Evolutionary conservation across 2,888 invertebrate species (phyloP), one percentile per base, ranked within the genome.

Genomic region (Luperina testacea): DNA sequence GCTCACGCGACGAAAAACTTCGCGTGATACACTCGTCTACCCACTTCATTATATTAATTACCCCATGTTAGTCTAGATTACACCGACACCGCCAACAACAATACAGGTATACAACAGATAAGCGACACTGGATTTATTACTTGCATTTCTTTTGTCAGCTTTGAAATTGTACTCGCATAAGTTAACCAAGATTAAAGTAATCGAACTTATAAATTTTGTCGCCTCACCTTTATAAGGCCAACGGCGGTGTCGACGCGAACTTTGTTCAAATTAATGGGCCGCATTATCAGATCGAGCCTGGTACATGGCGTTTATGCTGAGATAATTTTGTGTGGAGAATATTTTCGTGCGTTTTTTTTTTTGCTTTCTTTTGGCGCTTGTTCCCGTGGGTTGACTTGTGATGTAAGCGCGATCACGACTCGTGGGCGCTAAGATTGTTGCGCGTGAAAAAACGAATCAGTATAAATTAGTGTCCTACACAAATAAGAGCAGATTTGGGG

Each of bases 201-300:
- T 97, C 97, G 97, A 97, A 97, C 97, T 96, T 97, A 97, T 97
- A 97, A 97, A 97, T 97, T 97, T 96, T 96, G 97, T 97, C 97
- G 95, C 94, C 96, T 97, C 96, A 97, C 96, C 96, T 97, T 95
- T 96, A 95, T 95, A 96, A 94, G 96, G 95, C 93, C 94, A 93
- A 93, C 93, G 94, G 94, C 94, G 95, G 93, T 95, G 96, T 96
- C 96, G 97, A 96, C 97, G 96, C 96, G 94, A 95, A 96, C 96
- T 96, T 95, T 95, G 96, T 95, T 95, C 95, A 95, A 96, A 97
- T 97, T 97, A 97, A 97, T 97, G 96, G 96, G 92, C 90, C 93
- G 92, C 96, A 97, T 97, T 97, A 97, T 97, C 97, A 95, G 97
- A 97, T 97, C 95, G 94, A 93, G 93, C 91, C 95, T 93, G 93